Base-by-base conservation (phyloP, 2,888 invertebrate genomes). In the Mythimna ferrago region DNA sequence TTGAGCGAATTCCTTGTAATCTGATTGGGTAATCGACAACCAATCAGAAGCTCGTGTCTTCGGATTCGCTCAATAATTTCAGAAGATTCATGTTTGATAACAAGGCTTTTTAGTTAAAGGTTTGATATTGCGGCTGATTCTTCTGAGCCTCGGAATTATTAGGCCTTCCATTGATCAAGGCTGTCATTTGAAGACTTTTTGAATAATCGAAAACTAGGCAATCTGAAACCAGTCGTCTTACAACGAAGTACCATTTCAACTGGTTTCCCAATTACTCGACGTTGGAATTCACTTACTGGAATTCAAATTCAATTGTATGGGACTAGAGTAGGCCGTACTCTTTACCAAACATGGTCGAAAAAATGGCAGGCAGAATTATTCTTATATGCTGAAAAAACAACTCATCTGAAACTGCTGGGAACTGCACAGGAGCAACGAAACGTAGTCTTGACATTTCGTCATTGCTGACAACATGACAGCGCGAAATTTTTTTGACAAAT, bases 401-500 rank as follows among this genome's bases (percentile, higher is more conserved):
- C 19, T 53, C 7, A 7, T 53, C 51, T 26, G 16, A 10, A 53
- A 26, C 2, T n/a, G 7, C 0, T 9, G 6, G n/a, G 14, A 53
- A 26, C 2, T n/a, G 10, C 0, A 11, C 6, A 26, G 32, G 6
- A 62, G 26, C 0, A 78, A 69, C 73, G 35, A 80, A 85, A 85
- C 78, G 85, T 56, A 76, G 16, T 69, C 53, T 80, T 86, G 80
- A 81, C 80, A 41, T 77, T 74, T 76, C 2, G 0, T 3, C 73
- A 83, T 60, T 73, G 54, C 68, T 87, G 80, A 84, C 90, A 93
- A 90, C 88, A 91, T 93, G 89, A 90, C 80, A 83, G 76, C 71
- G 83, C 85, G 68, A 89, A 90, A 76, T 85, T 89, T 92, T 85
- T 89, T 92, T 92, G 92, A 90, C 93, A 92, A 88, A 90, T 89